Base-by-base conservation (phyloP, 2,797 vertebrate genomes). In the Sorex maritimensis region DNA sequence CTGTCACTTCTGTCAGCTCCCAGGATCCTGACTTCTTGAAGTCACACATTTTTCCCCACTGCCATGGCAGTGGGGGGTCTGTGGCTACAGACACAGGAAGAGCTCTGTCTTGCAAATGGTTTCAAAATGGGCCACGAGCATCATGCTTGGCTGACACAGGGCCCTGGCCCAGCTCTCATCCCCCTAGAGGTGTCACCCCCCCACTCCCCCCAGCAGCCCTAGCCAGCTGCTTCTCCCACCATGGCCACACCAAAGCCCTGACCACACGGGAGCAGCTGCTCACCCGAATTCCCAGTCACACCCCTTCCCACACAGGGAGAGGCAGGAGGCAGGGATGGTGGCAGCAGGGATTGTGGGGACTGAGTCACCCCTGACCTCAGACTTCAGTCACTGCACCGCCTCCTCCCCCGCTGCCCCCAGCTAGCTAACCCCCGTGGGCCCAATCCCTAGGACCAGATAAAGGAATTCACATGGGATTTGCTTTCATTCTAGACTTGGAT, bases 191-290 rank as follows among this genome's bases (percentile, higher is more conserved):
- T 46, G 0, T 63, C 91, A 5, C 58, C 58, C 17, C 17, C 5
- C 15, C 58, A 92, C 94, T 38, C 61, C 75, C 46, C 85, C 94
- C 41, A 44, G 41, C 41, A 44, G 41, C 41, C 84, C 89, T 3
- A 68, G 89, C 95, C 96, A 96, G 96, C 96, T 96, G 95, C 55
- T 81, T 94, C 91, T 95, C 94, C 95, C 94, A 92, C 84, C 17
- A 24, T 95, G 58, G 94, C 96, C 92, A 96, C 95, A 88, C 95
- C 84, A 85, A 89, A 95, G 91, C 79, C 84, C 94, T 94, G 91
- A 91, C 94, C 95, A 91, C 94, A 95, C 5, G 34, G 91, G 95
- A 87, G 80, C 58, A 84, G 79, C 81, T 80, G 77, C 91, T 95
- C 84, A 85, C 91, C 69, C 94, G 92, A 96, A 95, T 95, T 96